Percentiles rank a stretch among this genome's conserved stretches.
Conservation (phyloP, 2,797 vertebrate genomes). For the Malacoctenus gilli region DNA sequence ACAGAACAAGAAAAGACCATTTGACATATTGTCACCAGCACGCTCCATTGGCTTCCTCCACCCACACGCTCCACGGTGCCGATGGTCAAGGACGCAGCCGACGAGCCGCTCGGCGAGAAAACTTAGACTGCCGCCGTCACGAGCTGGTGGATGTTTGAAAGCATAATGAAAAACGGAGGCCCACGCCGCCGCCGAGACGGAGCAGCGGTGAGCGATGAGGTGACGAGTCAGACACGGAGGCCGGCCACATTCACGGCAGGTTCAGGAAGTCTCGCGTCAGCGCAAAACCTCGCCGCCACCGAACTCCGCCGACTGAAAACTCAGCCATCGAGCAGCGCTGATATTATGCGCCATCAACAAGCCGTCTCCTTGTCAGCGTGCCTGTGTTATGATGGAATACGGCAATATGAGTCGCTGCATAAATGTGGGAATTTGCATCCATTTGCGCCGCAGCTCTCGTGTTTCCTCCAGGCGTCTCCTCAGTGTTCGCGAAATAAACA, state of each 20-base stretch:
- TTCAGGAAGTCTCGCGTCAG: slow-evolving; percentile 20
- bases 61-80: too few relatives aligned
- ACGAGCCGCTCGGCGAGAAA: too few relatives aligned
- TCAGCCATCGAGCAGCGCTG: slow-evolving; percentile 8
- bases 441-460: slow-evolving; percentile 16
- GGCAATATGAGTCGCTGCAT: slow-evolving; percentile 40
- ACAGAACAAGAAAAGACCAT: slow-evolving; percentile 30
- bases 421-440: slow-evolving; percentile 53
- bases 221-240: slow-evolving; percentile 20
- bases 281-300: slow-evolving; percentile 6
- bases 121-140: too few relatives aligned
- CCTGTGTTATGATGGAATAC: slow-evolving; percentile 41
- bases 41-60: too few relatives aligned
- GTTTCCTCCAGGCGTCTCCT: slow-evolving; percentile 35
- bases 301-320: slow-evolving; percentile 9
- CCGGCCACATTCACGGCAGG: too few relatives aligned
- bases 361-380: slow-evolving; percentile 9
- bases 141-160: too few relatives aligned
- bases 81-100: too few relatives aligned
- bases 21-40: slow-evolving; percentile 7
- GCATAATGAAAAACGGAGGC: too few relatives aligned
- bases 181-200: too few relatives aligned
- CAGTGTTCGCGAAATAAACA: slow-evolving; percentile 41
- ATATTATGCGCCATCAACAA: slow-evolving; percentile 11
- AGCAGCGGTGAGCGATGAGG: too few relatives aligned